Base-by-base conservation (phyloP, 2,113 vertebrate genomes). In the Emydura subglobosa region DNA sequence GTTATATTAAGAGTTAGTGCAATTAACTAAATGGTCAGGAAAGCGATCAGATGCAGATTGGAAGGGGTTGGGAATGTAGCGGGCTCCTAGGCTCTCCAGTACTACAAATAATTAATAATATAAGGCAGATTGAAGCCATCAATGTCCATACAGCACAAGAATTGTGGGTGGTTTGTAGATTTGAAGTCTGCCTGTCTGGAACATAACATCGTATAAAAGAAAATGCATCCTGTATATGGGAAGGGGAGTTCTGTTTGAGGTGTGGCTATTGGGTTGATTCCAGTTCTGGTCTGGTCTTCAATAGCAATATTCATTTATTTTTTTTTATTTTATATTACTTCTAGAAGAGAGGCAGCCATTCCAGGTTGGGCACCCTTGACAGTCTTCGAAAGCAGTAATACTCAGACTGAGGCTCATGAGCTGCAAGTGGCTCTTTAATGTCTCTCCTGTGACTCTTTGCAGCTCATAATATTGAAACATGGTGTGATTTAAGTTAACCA, bases 201-300 rank as follows among this genome's bases (percentile, higher is more conserved):
- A 68, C 50, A 2, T 74, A 27, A 29, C 54, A 13, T 53, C 59
- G 44, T 4, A 44, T 39, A 78, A 86, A 87, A 29, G 13, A 57
- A 54, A 83, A 83, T 42, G 54, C 16, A 29, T 55, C 7, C 42
- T 25, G n/a, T 42, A 10, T 55, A 17, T 82, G 53, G 24, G 24
- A 82, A 82, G n/a, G 47, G 5, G 86, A 90, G 27, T 19, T 93
- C 39, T 79, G 65, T 90, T 65, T 74, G 76, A 85, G 57, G 65
- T 57, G 82, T 57, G 83, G 49, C 82, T 81, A 0, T 81, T 89
- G 81, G 29, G 42, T 78, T 91, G 54, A 88, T 6, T 81, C 22
- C 24, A 39, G 1, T 85, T 82, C 25, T 65, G 72, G 29, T 82
- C 34, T 53, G 21, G 51, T 92, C 49, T 68, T 87, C 22, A 65